Evolutionary conservation across 2,113 vertebrate genomes (phyloP).

Genomic region (Dasyurus viverrinus): DNA sequence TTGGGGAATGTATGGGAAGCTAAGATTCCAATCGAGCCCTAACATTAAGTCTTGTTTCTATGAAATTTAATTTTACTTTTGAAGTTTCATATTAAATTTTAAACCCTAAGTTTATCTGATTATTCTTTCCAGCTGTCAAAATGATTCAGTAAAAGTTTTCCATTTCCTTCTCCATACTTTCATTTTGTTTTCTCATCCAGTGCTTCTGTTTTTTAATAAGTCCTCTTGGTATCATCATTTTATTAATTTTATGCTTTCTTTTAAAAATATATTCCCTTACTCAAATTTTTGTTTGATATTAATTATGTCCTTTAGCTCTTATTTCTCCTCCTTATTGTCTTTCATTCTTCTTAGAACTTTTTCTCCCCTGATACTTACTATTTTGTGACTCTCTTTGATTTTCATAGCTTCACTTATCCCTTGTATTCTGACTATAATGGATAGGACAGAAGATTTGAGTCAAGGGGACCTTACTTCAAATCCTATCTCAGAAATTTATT

Average conservation of each 20-base stretch:
- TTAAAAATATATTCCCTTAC: background rate
- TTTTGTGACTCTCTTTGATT: background rate
- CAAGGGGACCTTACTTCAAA: background rate
- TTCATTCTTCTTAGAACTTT: background rate
- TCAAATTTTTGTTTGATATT: background rate
- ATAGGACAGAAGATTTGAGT: background rate
- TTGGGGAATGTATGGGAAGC: background rate
- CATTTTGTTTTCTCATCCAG: background rate
- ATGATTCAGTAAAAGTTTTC: background rate
- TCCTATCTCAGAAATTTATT: background rate
- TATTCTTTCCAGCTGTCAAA: background rate
- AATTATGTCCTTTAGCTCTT: background rate
- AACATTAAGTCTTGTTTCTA: background rate
- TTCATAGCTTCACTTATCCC: background rate
- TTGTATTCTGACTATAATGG: background rate
- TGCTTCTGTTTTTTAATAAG: background rate
- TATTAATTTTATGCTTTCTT: background rate
- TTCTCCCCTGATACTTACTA: background rate
- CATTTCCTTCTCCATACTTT: background rate
- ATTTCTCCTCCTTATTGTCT: background rate
- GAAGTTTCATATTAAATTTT: background rate
- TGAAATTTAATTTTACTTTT: background rate
- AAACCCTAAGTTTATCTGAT: background rate
- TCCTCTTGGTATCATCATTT: background rate
- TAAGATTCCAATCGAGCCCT: background rate